Base-by-base conservation (phyloP, 2,113 vertebrate species). In the Gallinago media region DNA sequence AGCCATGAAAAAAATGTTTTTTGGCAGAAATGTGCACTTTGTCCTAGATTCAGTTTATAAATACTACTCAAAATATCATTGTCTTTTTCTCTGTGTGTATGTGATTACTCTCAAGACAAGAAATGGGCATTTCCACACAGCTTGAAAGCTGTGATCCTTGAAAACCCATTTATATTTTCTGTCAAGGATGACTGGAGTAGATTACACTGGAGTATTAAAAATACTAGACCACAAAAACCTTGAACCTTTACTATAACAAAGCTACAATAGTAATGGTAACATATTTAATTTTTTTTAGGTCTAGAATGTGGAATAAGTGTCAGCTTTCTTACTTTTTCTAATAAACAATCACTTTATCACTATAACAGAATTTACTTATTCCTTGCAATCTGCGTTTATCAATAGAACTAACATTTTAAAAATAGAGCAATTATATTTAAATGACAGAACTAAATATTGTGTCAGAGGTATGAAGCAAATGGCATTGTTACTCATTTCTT, bases 391-490 rank as follows among this genome's bases (percentile, higher is more conserved):
- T 95, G 49, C 86, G 97, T 96, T 96, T 97, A 96, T 96, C 97
- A 97, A 95, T 97, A 97, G 71, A 78, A 88, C 36, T 96, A 96
- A 96, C 84, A 89, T 75, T 87, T 71, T 95, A 96, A 96, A 98
- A 98, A 96, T 97, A 97, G 96, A 94, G 89, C 93, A 97, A 97
- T 97, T 97, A 96, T 91, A 81, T 96, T 97, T 96, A 87, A 86
- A 93, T 96, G 97, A 95, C 94, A 97, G 96, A 97, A 73, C 87
- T 97, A 98, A 98, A 98, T 97, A 98, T 98, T 98, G 88, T 98
- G 98, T 97, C 98, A 98, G 95, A 92, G 80, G 38, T 97, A 92
- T 88, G 94, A 94, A 96, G 95, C 31, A 95, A 97, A 94, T 94
- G 87, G 84, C 76, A 96, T 87, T 97, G 91, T 92, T 97, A 88